These are phyloP conservation scores for Venusia cambrica DNA, from an alignment of 2,888 invertebrate genomes.

Conservation along the genomic window DNA sequence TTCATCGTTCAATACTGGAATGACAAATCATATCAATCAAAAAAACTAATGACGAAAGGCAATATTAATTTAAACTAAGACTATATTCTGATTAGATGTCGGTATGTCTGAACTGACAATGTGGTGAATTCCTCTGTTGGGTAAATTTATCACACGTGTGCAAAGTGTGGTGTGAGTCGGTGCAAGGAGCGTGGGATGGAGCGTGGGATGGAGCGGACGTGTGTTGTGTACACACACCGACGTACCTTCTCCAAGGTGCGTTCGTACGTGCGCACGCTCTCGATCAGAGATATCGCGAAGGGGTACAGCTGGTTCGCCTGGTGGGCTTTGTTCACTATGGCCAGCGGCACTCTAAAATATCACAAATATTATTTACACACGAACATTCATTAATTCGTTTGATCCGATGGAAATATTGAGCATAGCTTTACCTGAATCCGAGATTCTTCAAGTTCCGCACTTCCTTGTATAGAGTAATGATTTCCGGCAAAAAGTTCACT, in stretches of 20 bases:
- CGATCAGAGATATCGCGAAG: constrained; percentile 98
- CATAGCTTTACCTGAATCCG: constrained; percentile 85
- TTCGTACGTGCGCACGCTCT: constrained; percentile 98
- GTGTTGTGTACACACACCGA: no score
- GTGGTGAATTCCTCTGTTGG: constrained; percentile 30
- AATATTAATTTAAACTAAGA: no score
- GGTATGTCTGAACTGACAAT: no score
- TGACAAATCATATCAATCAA: no score
- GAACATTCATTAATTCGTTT: no score
- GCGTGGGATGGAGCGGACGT: no score
- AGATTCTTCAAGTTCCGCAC: constrained; percentile 97
- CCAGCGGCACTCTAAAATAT: constrained; percentile 91
- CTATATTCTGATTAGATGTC: no score
- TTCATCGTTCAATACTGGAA: no score
- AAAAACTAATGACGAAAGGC: no score
- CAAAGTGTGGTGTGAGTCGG: constrained; percentile 55
- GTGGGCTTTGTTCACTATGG: constrained; percentile 99
- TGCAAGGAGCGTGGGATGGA: constrained; percentile 43
- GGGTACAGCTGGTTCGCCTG: constrained; percentile 99
- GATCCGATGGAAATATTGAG: no score
- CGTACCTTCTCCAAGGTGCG: constrained; percentile 97
- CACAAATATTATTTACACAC: constrained; percentile 5
- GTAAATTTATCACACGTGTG: constrained; percentile 55
- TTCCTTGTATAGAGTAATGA: constrained; percentile 98
- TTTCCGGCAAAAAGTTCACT: constrained; percentile 98